These are phyloP conservation scores for Tenthredo mesomela DNA, from an alignment of 2,888 invertebrate genomes.

Conservation along the genomic window DNA sequence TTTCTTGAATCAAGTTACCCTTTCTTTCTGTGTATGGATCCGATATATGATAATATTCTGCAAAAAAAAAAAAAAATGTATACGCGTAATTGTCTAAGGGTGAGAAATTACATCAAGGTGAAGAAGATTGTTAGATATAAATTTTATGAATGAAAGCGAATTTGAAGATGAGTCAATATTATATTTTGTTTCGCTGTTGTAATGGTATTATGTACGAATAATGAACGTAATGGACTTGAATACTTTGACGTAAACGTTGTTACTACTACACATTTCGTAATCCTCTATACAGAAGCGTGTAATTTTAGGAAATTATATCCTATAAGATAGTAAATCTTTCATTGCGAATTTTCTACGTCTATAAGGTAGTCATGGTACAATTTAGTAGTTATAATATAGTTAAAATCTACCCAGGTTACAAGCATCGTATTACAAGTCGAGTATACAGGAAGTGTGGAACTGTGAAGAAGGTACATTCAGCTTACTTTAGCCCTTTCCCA, in stretches of 20 bases:
- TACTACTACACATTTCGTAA: not conserved
- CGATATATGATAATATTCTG: not conserved
- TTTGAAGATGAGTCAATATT: not conserved
- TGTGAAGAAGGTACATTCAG: not conserved
- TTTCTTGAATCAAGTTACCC: no score
- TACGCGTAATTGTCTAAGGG: not conserved
- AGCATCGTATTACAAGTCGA: not conserved
- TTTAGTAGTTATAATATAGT: not conserved
- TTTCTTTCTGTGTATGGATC: no score
- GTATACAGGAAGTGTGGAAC: not conserved
- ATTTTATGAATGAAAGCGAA: not conserved
- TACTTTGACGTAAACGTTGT: not conserved
- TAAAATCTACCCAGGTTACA: not conserved
- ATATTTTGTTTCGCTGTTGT: not conserved
- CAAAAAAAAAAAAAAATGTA: not conserved
- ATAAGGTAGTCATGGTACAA: not conserved
- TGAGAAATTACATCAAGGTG: not conserved
- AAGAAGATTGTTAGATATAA: no score
- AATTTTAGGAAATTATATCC: constrained; percentile 35
- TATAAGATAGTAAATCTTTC: constrained; percentile 15
- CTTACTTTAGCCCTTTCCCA: constrained; percentile 9
- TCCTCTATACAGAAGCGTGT: not conserved
- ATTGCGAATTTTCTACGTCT: constrained; percentile 5
- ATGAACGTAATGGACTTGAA: not conserved
- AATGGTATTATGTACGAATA: not conserved